A percentile compares a stretch with the other conserved stretches of the same genome.
Evolutionary conservation across 2,888 invertebrate species (phyloP).

Genomic region (Seira sanloemensis): DNA sequence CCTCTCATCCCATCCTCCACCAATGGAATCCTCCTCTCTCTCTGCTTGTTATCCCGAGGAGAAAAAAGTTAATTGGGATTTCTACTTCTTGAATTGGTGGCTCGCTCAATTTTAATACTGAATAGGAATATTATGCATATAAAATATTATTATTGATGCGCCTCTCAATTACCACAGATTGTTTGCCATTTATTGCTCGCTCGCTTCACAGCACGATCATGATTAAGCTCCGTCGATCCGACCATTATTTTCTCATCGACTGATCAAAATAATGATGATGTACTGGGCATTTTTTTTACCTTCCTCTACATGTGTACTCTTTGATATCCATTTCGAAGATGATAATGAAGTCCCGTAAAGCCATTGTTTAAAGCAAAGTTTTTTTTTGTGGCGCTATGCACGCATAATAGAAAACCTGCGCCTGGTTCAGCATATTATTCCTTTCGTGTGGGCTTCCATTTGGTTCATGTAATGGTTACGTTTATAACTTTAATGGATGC

Average conservation of each 20-base stretch:
- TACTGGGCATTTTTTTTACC: background rate
- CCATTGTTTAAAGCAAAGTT: no score
- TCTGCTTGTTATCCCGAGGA: no score
- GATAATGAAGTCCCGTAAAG: conserved; percentile 18
- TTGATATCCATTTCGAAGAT: conserved; percentile 16
- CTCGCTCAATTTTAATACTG: conserved; percentile 66
- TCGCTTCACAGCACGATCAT: conserved; percentile 32
- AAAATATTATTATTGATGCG: no score
- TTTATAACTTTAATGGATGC: no score
- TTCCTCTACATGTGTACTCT: background rate
- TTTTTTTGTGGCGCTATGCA: background rate
- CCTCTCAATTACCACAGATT: no score
- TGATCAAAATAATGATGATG: conserved; percentile 26
- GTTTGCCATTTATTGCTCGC: conserved; percentile 26
- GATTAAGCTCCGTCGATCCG: conserved; percentile 53
- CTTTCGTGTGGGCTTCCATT: conserved; percentile 62
- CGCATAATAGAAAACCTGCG: conserved; percentile 2
- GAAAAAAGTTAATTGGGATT: conserved; percentile 72
- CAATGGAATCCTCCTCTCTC: no score
- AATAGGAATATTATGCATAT: no score
- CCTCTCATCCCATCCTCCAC: no score
- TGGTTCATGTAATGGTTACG: no score
- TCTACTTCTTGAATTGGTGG: conserved; percentile 67
- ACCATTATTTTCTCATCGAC: no score
- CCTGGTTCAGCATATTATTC: conserved; percentile 32